Evolutionary conservation across 2,113 vertebrate genomes (phyloP), one percentile per base, ranked within the genome.

Genomic region (Trichechus manatus): DNA sequence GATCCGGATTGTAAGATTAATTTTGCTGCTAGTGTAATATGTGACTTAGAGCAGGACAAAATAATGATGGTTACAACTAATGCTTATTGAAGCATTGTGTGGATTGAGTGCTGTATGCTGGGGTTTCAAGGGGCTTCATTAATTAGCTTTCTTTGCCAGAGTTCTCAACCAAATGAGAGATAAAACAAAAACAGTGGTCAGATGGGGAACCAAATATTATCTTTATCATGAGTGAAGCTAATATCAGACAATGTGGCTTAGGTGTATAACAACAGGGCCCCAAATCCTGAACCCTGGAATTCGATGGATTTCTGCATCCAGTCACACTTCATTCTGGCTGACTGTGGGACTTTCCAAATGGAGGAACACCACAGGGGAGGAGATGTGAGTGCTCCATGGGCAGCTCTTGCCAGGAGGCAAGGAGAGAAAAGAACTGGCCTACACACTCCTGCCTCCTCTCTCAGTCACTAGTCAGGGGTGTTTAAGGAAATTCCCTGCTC

Each of bases 61-160:
- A 31, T 22, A 13, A 61, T 6, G 17, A 27, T 39, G 84, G 59
- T 25, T 78, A n/a, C 5, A 39, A 47, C 36, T 27, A 42, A 1
- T 42, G 39, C 39, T 39, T 39, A 39, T 39, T 39, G 39, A 6
- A 20, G 17, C 17, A n/a, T 2, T 68, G 6, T 68, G n/a, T 56
- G 63, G 90, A 3, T 7, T 56, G 0, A 0, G 4, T 47, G n/a
- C 33, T 70, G 36, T 19, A 23, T 11, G 9, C 11, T 70, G 27
- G 22, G 47, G 25, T 64, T 93, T 59, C 47, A 74, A 82, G 33
- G 42, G 31, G 6, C 23, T 29, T 72, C 53, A 63, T 20, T 50
- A 61, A 53, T 64, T 64, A 19, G 9, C 39, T 89, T 74, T 72
- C 4, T 36, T 68, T 33, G 5, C 42, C 36, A 85, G 68, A 87